Percentiles rank a stretch among this genome's conserved stretches.
Evolutionary conservation across 2,797 vertebrate species (phyloP).

Genomic region (Nothura maculosa): DNA sequence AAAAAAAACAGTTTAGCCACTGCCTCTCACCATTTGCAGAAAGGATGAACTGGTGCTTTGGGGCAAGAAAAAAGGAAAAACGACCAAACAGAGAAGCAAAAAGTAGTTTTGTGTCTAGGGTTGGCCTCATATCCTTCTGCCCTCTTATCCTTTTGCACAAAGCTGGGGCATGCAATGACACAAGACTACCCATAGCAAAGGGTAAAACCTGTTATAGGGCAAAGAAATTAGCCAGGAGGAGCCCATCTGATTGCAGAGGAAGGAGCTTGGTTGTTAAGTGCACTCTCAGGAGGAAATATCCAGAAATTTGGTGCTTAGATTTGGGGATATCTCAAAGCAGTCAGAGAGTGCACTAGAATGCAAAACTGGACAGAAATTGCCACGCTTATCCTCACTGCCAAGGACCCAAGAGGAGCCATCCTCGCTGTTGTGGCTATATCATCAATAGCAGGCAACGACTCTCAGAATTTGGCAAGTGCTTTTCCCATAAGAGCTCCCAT

Average conservation of each 20-base stretch:
- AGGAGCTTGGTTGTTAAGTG: neutral
- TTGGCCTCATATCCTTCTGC: neutral
- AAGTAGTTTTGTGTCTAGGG: neutral
- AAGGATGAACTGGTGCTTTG: neutral
- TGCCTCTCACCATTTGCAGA: neutral
- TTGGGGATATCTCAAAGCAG: neutral
- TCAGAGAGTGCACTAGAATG: neutral
- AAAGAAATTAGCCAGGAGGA: neutral
- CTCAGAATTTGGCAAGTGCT: neutral
- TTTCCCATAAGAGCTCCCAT: neutral
- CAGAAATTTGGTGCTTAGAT: neutral
- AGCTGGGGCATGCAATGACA: neutral
- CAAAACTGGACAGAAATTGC: neutral
- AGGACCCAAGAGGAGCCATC: neutral
- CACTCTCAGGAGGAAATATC: neutral
- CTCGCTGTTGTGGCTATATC: neutral
- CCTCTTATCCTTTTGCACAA: neutral
- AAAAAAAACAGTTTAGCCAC: neutral
- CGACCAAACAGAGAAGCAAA: neutral
- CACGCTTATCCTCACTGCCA: fast-evolving
- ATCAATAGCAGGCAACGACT: neutral
- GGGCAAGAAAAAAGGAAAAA: neutral
- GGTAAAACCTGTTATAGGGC: neutral
- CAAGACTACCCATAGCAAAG: neutral
- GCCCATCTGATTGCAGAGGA: neutral